These are phyloP conservation scores for Bagarius yarrelli DNA, from an alignment of 2,113 vertebrate genomes.

Conservation along the genomic window DNA sequence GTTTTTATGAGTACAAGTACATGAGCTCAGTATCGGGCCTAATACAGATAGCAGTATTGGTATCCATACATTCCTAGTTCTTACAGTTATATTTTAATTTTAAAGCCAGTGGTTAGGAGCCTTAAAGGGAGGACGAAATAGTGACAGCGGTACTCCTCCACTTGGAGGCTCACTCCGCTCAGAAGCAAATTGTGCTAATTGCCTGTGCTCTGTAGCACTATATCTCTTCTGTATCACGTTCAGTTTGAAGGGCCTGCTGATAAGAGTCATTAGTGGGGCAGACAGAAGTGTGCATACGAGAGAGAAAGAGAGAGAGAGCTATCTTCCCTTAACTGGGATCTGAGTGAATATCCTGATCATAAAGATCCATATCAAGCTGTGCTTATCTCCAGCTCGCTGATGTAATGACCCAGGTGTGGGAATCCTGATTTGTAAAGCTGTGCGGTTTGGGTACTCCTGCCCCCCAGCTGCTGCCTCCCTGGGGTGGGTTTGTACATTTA, in stretches of 20 bases:
- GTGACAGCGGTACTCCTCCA: slow-evolving; percentile 2
- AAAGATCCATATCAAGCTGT: slow-evolving; percentile 34
- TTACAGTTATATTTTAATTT: neutral
- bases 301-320: neutral
- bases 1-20: too few relatives aligned
- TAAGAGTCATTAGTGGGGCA: slow-evolving; percentile 45
- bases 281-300: slow-evolving; percentile 26
- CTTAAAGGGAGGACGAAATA: neutral
- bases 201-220: slow-evolving; percentile 23
- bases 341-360: slow-evolving; percentile 35
- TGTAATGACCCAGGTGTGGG: slow-evolving; percentile 38
- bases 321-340: slow-evolving; percentile 13
- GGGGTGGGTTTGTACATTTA: neutral
- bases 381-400: slow-evolving; percentile 21
- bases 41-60: too few relatives aligned
- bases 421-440: slow-evolving; percentile 12
- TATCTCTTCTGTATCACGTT: slow-evolving; percentile 36
- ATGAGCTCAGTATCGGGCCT: too few relatives aligned
- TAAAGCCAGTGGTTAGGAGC: neutral
- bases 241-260: slow-evolving; percentile 37
- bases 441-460: slow-evolving; percentile 22
- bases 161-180: slow-evolving; percentile 18
- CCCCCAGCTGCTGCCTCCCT: slow-evolving; percentile 5
- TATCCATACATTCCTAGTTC: neutral
- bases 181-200: slow-evolving; percentile 37